Base-by-base conservation (phyloP, 2,888 invertebrate species). In the Papilio gigon region DNA sequence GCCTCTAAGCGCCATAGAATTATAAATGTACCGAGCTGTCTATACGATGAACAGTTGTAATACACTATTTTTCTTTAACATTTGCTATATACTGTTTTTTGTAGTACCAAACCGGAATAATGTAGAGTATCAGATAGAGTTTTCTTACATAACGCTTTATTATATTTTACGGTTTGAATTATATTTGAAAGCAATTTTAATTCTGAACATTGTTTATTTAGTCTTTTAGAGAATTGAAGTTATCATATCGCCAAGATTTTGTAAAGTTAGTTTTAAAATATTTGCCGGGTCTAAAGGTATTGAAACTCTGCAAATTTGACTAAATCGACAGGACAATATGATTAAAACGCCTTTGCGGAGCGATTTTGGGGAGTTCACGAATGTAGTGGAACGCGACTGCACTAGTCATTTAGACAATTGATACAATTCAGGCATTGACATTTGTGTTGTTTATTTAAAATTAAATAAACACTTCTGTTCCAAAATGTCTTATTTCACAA, bases 1-100 rank as follows among this genome's bases (percentile, higher is more conserved):
- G 78, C 85, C 84, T 27, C 83, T 76, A 75, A 72, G 72, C 72
- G 71, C 65, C 65, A 70, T 50, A 68, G 71, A 71, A 60, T 62
- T 40, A 22, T 12, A 56, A 58, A 44, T 20, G 20, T 44, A 44
- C 30, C 66, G 70, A 71, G 74, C 73, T 75, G 77, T 78, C 75
- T 77, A n/a, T 8, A 66, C 17, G 11, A 30, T n/a, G 2, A 27
- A 37, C 37, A n/a, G n/a, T n/a, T n/a, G n/a, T n/a, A n/a, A n/a
- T n/a, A n/a, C n/a, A n/a, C n/a, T n/a, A n/a, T n/a, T n/a, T n/a
- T n/a, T n/a, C n/a, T n/a, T n/a, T n/a, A n/a, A n/a, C n/a, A n/a
- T n/a, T n/a, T n/a, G n/a, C n/a, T n/a, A n/a, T n/a, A n/a, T n/a
- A n/a, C n/a, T n/a, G n/a, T n/a, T n/a, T n/a, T n/a, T n/a, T n/a